Base-by-base conservation (phyloP, 1,140 invertebrate species). In the Amyelois transitella region DNA sequence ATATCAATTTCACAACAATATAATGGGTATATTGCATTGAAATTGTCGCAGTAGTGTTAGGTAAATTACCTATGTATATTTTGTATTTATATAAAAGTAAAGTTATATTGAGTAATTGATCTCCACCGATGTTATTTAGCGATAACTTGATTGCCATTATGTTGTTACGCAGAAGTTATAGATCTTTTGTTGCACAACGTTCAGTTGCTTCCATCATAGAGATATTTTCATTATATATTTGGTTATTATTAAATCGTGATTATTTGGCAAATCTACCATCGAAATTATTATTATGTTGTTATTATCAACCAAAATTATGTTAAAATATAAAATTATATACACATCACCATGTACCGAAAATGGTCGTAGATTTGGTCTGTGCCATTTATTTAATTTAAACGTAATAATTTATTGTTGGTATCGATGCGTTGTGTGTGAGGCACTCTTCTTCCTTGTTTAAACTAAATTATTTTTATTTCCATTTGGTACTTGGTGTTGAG, bases 71-170 rank as follows among this genome's bases (percentile, higher is more conserved):
- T 79, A 79, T 85, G 77, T 87, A 87, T 86, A 86, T 86, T 81
- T 81, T 88, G 75, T 88, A 86, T 88, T 86, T 86, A 87, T 88
- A 82, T 81, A 60, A 67, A 69, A 73, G 51, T 74, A 80, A 81
- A 74, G 69, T 77, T 81, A 77, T 85, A 76, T 86, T 74, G 80
- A 85, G 80, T 88, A 84, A 84, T 83, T 85, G 85, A 88, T 88
- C 85, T 88, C 85, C 83, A 88, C 85, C 85, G 83, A 88, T 86
- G 81, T 86, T 86, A 83, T 81, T 86, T 84, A 88, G 77, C 79
- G 81, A 81, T 83, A 79, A 84, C 69, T 81, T 78, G 70, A 77
- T 81, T 87, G 84, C 84, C 84, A 87, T 87, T 84, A 71, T 70
- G 79, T 85, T 82, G 82, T 81, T 77, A 72, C 58, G 66, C 78